Percentiles rank a stretch among this genome's conserved stretches.
phyloP scores from a whole-genome alignment of 2,113 vertebrate species.

The Pluvialis apricaria region DNA sequence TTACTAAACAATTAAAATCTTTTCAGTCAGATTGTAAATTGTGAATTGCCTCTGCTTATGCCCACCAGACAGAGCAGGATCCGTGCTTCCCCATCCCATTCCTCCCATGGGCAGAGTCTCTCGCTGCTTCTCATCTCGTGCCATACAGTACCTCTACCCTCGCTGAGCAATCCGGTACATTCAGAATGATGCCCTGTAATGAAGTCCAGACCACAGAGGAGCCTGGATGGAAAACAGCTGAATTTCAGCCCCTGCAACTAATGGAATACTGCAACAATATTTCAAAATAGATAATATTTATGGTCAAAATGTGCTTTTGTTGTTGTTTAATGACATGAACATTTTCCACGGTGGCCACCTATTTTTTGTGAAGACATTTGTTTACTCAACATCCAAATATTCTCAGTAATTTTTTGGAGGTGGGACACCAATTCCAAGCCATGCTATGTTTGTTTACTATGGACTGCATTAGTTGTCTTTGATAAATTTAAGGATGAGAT shows the following conservation, averaged over 20 bases:
- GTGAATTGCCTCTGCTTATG: not conserved
- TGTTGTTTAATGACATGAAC: not conserved
- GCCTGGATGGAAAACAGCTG: not conserved
- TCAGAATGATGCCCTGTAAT: not conserved
- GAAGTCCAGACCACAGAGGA: not conserved
- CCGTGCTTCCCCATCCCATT: not conserved
- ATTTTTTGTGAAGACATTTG: not conserved
- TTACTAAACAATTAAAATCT: not conserved
- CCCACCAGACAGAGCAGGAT: not conserved
- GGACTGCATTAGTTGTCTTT: not conserved
- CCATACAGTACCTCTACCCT: not conserved
- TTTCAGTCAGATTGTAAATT: not conserved
- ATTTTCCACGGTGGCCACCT: not conserved
- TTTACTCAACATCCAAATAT: not conserved
- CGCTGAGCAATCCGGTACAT: not conserved
- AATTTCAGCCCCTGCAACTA: not conserved
- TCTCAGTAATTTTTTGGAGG: not conserved
- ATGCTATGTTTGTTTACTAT: not conserved
- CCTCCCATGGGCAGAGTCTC: not conserved
- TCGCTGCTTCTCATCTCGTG: rapidly evolving
- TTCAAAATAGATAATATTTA: conserved; percentile 50
- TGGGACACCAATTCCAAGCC: not conserved
- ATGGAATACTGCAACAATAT: not conserved
- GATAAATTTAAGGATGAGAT: not conserved
- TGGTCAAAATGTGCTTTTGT: conserved; percentile 10